Evolutionary conservation across 30 jellyfish, hydroid and myxozoan genomes (phyloP), one percentile per base, ranked within the genome.

Genomic region (Aurelia aurita): DNA sequence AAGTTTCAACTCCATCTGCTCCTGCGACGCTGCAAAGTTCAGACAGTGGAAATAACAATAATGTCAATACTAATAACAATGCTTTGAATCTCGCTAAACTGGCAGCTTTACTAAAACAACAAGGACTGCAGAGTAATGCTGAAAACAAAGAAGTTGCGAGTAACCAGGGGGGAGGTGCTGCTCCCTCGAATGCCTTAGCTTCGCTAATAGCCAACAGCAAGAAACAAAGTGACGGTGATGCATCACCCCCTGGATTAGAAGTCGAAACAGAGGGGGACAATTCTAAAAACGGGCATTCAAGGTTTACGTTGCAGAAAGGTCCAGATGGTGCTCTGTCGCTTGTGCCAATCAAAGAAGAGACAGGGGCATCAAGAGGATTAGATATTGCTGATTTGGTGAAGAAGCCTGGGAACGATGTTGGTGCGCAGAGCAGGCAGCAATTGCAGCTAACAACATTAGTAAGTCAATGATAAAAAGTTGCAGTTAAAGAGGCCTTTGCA

Each of bases 371-470:
- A 19, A 49, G 94, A 35, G 96, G 95, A 16, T 43, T 79, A 8
- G 95, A 87, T 13, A 55, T 77, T 18, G 84, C 58, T 25, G 94
- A 74, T n/a, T 34, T 93, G 62, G 92, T 67, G 64, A 92, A 96
- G 53, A 93, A 93, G 64, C 87, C 87, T 15, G 77, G 46, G 13
- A 35, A 26, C 32, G 90, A 84, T 20, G 96, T 72, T 49, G 86
- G 86, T 14, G 98, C 90, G n/a, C 87, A 81, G 15, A 93, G 67
- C 84, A 75, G 98, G 78, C 98, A 93, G 73, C 91, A 80, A 44
- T 58, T 93, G 89, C 98, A 93, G 75, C 80, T 93, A 55, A 93
- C 98, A 28, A 72, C 98, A 22, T 47, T 93, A 93, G 98, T 93
- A 84, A 27, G 96, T 57, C 13, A 12, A 19, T 84, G 11, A 3